These are phyloP conservation scores for Steinernema carpocapsae DNA, from an alignment of 2,888 invertebrate species.

Conservation along the genomic window DNA sequence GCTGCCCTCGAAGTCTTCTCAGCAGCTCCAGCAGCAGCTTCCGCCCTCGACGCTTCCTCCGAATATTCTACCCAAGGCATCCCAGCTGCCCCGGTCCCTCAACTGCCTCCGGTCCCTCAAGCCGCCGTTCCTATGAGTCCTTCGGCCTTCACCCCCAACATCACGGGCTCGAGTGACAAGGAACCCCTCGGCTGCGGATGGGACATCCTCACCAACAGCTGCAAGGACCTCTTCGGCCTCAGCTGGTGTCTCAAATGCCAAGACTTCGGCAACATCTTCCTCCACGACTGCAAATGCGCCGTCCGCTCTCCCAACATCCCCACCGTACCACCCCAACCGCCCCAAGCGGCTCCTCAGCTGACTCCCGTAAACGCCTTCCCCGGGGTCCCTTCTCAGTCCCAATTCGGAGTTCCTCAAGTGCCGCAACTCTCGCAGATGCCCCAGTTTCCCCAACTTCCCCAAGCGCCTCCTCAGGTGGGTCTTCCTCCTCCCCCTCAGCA, in stretches of 20 bases:
- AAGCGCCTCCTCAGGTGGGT: background rate
- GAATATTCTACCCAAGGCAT: background rate
- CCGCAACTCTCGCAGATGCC: conserved; percentile 6
- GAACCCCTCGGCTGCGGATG: conserved; percentile 66
- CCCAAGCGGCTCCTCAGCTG: background rate
- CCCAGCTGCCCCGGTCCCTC: conserved; percentile 17
- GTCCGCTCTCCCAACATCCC: background rate
- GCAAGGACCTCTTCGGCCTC: conserved; percentile 61
- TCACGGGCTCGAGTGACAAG: conserved; percentile 38
- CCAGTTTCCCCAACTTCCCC: conserved; percentile 7
- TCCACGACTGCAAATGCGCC: conserved; percentile 66
- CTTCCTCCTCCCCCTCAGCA: conserved; percentile 25
- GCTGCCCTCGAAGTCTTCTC: background rate
- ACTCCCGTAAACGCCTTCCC: background rate
- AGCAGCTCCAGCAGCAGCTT: background rate
- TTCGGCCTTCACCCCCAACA: conserved; percentile 34
- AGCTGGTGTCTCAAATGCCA: conserved; percentile 53
- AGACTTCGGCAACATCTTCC: conserved; percentile 65
- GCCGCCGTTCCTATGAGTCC: background rate
- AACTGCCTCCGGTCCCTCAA: background rate
- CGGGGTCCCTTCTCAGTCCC: background rate
- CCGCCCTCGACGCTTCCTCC: conserved; percentile 16
- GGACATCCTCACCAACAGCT: conserved; percentile 62
- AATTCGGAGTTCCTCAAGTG: conserved; percentile 9
- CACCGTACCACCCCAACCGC: background rate